phyloP scores from a whole-genome alignment of 1,140 invertebrate genomes.

The Macrotrachela quadricornifera region DNA sequence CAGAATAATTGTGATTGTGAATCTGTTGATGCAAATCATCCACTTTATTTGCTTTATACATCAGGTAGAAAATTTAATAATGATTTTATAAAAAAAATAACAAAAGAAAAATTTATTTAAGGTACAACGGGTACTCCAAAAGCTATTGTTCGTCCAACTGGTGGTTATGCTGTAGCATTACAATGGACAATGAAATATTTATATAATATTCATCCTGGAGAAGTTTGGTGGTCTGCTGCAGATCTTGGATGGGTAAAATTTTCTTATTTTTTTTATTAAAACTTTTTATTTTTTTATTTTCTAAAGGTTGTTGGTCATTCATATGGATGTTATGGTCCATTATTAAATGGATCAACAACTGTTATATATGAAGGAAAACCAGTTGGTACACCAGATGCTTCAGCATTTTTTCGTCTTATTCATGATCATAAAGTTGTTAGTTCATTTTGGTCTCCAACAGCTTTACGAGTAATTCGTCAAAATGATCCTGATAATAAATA shows the following conservation, averaged over 20 bases:
- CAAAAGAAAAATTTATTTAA: background rate
- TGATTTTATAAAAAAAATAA: background rate
- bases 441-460: constrained; percentile 70
- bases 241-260: constrained; percentile 52
- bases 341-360: constrained; percentile 55
- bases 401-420: constrained; percentile 70
- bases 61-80: constrained; percentile 40
- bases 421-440: constrained; percentile 58
- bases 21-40: constrained; percentile 61
- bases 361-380: constrained; percentile 83
- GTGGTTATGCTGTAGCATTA: constrained; percentile 57
- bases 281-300: too few relatives aligned
- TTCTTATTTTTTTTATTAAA: too few relatives aligned
- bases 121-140: constrained; percentile 7
- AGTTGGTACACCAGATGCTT: constrained; percentile 67
- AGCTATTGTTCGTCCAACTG: constrained; percentile 48
- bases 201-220: constrained; percentile 54
- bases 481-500: constrained; percentile 18
- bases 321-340: constrained; percentile 72
- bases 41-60: constrained; percentile 74
- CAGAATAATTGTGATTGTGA: constrained; percentile 49
- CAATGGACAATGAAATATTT: constrained; percentile 60
- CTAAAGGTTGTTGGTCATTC: constrained; percentile 61
- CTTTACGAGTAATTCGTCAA: constrained; percentile 55
- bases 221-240: constrained; percentile 60